These are phyloP conservation scores for Natrix natrix DNA, from an alignment of 2,797 vertebrate genomes.

Conservation along the genomic window DNA sequence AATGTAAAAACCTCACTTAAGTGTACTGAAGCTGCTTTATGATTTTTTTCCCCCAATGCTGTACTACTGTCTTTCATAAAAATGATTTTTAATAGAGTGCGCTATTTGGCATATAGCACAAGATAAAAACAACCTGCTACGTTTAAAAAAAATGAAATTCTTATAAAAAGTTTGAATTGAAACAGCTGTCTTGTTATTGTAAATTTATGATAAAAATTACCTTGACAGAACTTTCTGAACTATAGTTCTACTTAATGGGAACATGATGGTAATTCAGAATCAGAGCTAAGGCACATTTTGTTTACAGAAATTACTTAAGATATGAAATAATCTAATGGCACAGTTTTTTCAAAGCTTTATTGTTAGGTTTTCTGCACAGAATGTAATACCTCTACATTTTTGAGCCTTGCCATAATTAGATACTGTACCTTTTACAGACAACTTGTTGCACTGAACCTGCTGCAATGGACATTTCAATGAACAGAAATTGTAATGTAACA, in stretches of 20 bases:
- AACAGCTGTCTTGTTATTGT: slow-evolving; percentile 65
- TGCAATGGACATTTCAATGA: slow-evolving; percentile 63
- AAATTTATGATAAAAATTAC: slow-evolving; percentile 55
- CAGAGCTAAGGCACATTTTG: slow-evolving; percentile 57
- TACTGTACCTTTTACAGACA: slow-evolving; percentile 59
- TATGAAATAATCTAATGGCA: slow-evolving; percentile 41
- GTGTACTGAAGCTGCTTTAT: slow-evolving; percentile 74
- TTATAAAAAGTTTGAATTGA: slow-evolving; percentile 66
- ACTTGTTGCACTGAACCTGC: slow-evolving; percentile 74
- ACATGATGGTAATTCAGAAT: slow-evolving; percentile 20
- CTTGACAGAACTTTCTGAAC: slow-evolving; percentile 34
- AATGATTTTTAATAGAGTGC: slow-evolving; percentile 69
- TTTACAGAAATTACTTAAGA: slow-evolving; percentile 57
- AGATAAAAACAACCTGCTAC: slow-evolving; percentile 65
- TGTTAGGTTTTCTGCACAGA: slow-evolving; percentile 70
- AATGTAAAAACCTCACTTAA: slow-evolving; percentile 69
- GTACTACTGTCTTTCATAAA: slow-evolving; percentile 76
- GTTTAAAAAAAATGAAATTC: slow-evolving; percentile 55
- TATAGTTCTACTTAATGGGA: slow-evolving; percentile 37
- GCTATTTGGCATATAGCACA: slow-evolving; percentile 71
- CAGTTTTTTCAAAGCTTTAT: slow-evolving; percentile 66
- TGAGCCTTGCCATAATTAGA: slow-evolving; percentile 71
- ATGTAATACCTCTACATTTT: slow-evolving; percentile 75
- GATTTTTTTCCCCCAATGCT: slow-evolving; percentile 66
- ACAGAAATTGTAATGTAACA: slow-evolving; percentile 58